Base-by-base conservation (phyloP, 2,888 invertebrate species). In the Acanthosepion lycidas region DNA sequence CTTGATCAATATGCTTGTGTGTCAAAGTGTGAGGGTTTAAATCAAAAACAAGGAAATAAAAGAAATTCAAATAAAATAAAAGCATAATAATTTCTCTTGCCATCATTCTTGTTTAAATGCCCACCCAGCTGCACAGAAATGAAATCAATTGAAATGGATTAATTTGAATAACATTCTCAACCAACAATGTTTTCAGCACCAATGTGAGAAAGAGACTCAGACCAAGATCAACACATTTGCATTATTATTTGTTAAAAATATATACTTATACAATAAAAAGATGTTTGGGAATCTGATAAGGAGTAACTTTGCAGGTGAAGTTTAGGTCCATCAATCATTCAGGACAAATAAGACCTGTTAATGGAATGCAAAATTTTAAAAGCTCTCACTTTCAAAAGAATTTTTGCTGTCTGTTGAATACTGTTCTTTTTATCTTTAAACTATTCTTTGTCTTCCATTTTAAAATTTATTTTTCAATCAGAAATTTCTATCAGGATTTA, bases 61-160 rank as follows among this genome's bases (percentile, higher is more conserved):
- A n/a, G 33, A 78, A n/a, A 78, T n/a, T n/a, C 78, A n/a, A 78
- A 78, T n/a, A 78, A 78, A 33, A 78, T 33, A 18, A 78, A n/a
- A 15, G 42, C 15, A 78, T 78, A 15, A 78, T 78, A 78, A 78
- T 78, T 78, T 78, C 5, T 78, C 33, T 78, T 33, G 12, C 78
- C n/a, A 78, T 78, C n/a, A 78, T 78, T 78, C 59, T 59, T 59
- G 59, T 59, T 59, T 59, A 59, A 59, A 59, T 23, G 59, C 6
- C 20, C 23, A 59, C 23, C 23, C 78, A 15, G n/a, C n/a, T 78
- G n/a, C 4, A 78, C 78, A 78, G 78, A 78, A 78, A 78, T 78
- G n/a, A 78, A 78, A 78, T 78, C 78, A 78, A n/a, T 78, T 78
- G n/a, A 78, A 78, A n/a, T 78, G 78, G 78, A 78, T 78, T 78